Base-by-base conservation (phyloP, 2,888 invertebrate species). In the Agonopterix heracliana region DNA sequence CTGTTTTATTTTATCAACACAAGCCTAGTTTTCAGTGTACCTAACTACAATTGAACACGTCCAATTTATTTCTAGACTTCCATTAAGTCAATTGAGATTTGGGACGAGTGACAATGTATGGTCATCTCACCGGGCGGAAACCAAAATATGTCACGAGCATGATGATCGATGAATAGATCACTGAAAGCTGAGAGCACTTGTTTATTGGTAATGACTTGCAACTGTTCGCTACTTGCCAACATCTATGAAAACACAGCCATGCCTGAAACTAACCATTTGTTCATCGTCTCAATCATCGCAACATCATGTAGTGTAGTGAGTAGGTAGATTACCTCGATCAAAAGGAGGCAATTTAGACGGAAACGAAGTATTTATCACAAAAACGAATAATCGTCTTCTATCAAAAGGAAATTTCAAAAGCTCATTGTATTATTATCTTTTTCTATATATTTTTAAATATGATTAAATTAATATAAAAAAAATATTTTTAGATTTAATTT, bases 121-220 rank as follows among this genome's bases (percentile, higher is more conserved):
- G 10, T 38, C 38, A 38, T n/a, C n/a, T n/a, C 9, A 67, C 59
- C 59, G 57, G 50, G 47, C 68, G 68, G 73, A 73, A 74, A 72
- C 63, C 64, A 64, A 68, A 70, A 72, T 68, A 68, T 71, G 67
- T 71, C 74, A 74, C 67, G 68, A 69, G 49, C 53, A 54, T 56
- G 59, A 61, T 62, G 59, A 55, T 52, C 51, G 55, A 63, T 53
- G 58, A 60, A 53, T 54, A 55, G 56, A 60, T 62, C 66, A 59
- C 65, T 64, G 36, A 17, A 10, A 41, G 11, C 13, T 26, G 14
- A 14, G 14, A 9, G 17, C 9, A 10, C 10, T 34, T 17, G 44
- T 17, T 44, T 10, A 44, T 34, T 17, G 34, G 26, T 26, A 26
- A 26, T 26, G 26, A 3, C 26, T 5, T 26, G 26, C 26, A 26